Base-by-base conservation (phyloP, 92 coral and sea anemone species). In the Epizoanthus stellaris region DNA sequence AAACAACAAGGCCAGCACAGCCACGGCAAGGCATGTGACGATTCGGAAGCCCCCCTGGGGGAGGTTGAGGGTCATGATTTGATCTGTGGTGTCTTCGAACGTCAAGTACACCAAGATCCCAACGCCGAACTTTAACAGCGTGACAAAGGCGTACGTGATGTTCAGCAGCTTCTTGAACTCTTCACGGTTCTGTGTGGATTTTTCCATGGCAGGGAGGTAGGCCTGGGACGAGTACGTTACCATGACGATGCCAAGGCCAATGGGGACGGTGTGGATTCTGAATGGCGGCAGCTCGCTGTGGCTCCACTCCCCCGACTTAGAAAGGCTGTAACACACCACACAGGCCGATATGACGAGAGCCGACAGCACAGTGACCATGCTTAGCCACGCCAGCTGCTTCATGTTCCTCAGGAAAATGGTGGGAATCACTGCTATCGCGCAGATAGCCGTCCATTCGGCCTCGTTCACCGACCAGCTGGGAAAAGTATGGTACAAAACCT, bases 171-270 rank as follows among this genome's bases (percentile, higher is more conserved):
- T 88, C 60, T 88, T 88, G 72, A 83, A 88, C 58, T 88, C 88
- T 64, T 83, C 88, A 5, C 88, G 91, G 70, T 88, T 52, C 57
- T 54, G 72, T 47, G 86, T 84, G 56, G 88, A 86, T 64, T 81
- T 83, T 53, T 88, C 91, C 91, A 88, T 88, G 60, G 86, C 86
- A 19, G 91, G 91, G 1, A 88, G 57, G 42, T 88, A 88, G 38
- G 91, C 91, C 19, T 86, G 88, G 25, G 91, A 88, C 73, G 91
- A 88, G 72, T 88, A 88, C 45, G 85, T 83, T 65, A 88, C 91
- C 91, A 88, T 88, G 91, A 88, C 85, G 21, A 88, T 83, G 57
- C 91, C 91, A 16, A 88, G 86, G 25, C 88, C 91, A 43, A 88
- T 84, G 21, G 91, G 91, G 17, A 88, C 88, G 16, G 91, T 88